Conservation (phyloP, 2,797 vertebrate species). For the Enoplosus armatus region DNA sequence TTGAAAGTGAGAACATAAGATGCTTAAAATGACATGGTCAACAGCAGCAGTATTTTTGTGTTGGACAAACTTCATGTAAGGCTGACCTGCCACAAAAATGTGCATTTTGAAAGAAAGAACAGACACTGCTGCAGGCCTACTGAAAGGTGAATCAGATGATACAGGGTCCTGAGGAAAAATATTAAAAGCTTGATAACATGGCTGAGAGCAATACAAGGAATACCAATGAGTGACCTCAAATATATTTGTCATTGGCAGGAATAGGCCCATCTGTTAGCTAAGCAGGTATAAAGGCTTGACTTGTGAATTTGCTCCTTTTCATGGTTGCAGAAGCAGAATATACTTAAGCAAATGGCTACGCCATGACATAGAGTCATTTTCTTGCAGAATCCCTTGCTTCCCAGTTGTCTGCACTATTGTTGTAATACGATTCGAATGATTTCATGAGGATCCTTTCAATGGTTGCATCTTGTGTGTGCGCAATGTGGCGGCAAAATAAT, state of each 20-base stretch:
- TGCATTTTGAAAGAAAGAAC: constrained; percentile 48
- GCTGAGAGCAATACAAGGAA: constrained; percentile 61
- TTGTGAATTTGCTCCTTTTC: constrained; percentile 44
- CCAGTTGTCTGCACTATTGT: constrained; percentile 48
- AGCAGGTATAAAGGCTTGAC: constrained; percentile 55
- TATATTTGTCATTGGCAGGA: constrained; percentile 67
- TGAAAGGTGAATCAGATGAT: constrained; percentile 52
- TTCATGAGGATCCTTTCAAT: constrained; percentile 42
- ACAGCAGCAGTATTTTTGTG: not conserved
- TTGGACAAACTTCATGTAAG: constrained; percentile 22
- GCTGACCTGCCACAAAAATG: constrained; percentile 30
- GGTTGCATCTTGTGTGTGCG: constrained; percentile 47
- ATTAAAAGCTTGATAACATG: constrained; percentile 53
- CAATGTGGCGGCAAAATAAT: constrained; percentile 71
- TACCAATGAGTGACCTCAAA: constrained; percentile 73
- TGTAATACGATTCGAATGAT: constrained; percentile 57
- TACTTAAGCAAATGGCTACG: constrained; percentile 27
- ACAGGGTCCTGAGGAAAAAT: constrained; percentile 40
- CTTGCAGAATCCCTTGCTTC: constrained; percentile 17
- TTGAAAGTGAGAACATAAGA: constrained; percentile 5
- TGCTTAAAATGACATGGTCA: not conserved
- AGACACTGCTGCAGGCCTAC: constrained; percentile 38
- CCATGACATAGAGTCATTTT: constrained; percentile 50
- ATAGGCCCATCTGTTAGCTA: constrained; percentile 62
- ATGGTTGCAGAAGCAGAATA: constrained; percentile 46